A percentile compares a stretch with the other conserved stretches of the same genome.
These are phyloP conservation scores for Resseliella maxima DNA, from an alignment of 2,888 invertebrate species.

Conservation along the genomic window DNA sequence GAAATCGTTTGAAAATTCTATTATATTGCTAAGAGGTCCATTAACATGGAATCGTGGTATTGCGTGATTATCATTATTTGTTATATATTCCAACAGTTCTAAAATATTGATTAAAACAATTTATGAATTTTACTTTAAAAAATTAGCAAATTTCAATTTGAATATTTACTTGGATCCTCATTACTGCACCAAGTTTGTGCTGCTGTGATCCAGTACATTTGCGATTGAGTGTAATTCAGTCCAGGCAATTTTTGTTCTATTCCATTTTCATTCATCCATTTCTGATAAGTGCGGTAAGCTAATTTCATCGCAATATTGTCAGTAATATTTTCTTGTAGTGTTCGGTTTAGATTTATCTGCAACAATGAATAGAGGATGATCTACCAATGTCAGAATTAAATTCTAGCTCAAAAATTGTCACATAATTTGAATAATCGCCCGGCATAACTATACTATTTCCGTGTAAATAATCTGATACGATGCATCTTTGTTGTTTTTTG, in stretches of 20 bases:
- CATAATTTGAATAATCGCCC: no score
- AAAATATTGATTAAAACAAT: neutral
- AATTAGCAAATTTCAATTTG: no score
- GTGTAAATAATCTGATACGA: no score
- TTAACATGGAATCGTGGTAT: slow-evolving; percentile 84
- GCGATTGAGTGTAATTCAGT: slow-evolving; percentile 75
- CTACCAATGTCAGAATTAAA: no score
- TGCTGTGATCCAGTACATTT: slow-evolving; percentile 86
- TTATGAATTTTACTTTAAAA: no score
- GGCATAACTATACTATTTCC: no score
- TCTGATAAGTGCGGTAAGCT: slow-evolving; percentile 85
- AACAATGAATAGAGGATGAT: no score
- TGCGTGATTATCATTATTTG: slow-evolving; percentile 85
- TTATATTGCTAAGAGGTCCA: slow-evolving; percentile 92
- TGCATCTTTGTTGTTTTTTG: neutral
- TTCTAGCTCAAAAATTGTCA: no score
- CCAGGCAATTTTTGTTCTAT: slow-evolving; percentile 78
- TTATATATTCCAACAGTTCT: slow-evolving; percentile 80
- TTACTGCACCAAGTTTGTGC: slow-evolving; percentile 91
- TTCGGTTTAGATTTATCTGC: slow-evolving; percentile 89
- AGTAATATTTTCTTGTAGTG: slow-evolving; percentile 94
- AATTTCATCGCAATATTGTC: slow-evolving; percentile 95
- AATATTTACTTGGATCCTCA: slow-evolving; percentile 71
- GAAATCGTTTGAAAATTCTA: slow-evolving; percentile 90
- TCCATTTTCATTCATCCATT: slow-evolving; percentile 77